Base-by-base conservation (phyloP, 2,888 invertebrate genomes). In the Phalera bucephala region DNA sequence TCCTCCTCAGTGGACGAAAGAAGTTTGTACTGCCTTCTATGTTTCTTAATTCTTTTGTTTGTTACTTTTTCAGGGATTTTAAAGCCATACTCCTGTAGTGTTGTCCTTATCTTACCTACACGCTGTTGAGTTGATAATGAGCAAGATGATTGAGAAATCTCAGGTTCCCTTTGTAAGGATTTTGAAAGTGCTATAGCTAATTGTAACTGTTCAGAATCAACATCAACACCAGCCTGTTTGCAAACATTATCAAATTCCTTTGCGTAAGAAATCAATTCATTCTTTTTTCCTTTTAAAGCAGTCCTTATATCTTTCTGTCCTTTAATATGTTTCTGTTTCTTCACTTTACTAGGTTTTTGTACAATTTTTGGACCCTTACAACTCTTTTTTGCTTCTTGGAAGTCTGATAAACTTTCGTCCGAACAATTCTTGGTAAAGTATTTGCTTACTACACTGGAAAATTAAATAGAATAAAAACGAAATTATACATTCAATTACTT, bases 101-200 rank as follows among this genome's bases (percentile, higher is more conserved):
- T 92, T 13, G 76, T 83, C 36, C 89, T 81, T 25, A 92, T 88
- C 46, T 69, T 82, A 23, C 66, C 64, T 17, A 68, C 60, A 55
- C 77, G 79, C 42, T 79, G 76, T 52, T 75, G 69, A 1, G 76
- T 49, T 11, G 52, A 65, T 25, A 65, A 36, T n/a, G 62, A 28
- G 27, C 57, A 53, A 31, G 46, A 43, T 23, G 21, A 49, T 31
- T 51, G 52, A 34, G 44, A 10, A 9, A 20, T 30, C 33, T 33
- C 49, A 38, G 27, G 25, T 14, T 57, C 25, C 11, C 39, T 39
- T 40, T 81, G 66, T 2, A 90, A 65, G 0, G 94, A 94, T 63
- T 91, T 91, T 1, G 94, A 94, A 39, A 94, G 67, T 8, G 93
- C 93, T 52, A 94, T 81, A 26, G 93, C 94, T 71, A 94, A 61